Evolutionary conservation across 2,797 vertebrate species (phyloP), one percentile per base, ranked within the genome.

Genomic region (Semaprochilodus insignis): DNA sequence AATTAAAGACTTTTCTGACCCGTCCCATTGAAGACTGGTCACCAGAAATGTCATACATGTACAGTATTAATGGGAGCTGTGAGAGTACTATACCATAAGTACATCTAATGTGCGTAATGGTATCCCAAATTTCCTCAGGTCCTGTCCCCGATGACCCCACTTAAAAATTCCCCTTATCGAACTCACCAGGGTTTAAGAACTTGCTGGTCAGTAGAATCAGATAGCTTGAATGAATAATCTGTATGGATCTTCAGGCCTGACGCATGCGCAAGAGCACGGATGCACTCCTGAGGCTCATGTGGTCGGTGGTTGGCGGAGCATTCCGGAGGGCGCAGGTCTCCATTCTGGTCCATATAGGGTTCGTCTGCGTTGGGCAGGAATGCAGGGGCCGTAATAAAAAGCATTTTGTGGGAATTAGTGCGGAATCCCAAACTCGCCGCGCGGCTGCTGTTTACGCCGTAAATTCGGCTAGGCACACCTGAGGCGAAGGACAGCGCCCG

Each of bases 281-380:
- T 75, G 78, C 27, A 23, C 21, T 57, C 21, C 40, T 23, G 27
- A 36, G 27, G 57, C 71, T 7, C n/a, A 44, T 36, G 62, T 19
- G 4, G n/a, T 76, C 44, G 16, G 54, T 36, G 81, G 36, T 78
- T 54, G 55, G 51, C 84, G 23, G 78, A 78, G 85, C 88, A 87
- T 92, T 92, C 90, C 86, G 75, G 77, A 83, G 23, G 85, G 81
- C 86, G 85, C 83, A 88, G 91, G 91, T 90, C 88, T 88, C 85
- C 82, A 82, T 85, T 91, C 74, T 92, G 31, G 88, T 88, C 95
- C 95, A 90, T 95, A 88, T 95, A 95, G 92, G 95, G 95, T 81
- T 92, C 59, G 94, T 95, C 94, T 95, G 93, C 89, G 84, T 86
- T 0, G 86, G 92, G 84, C 90, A 92, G 93, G 93, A 95, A 95